These are phyloP conservation scores for Linyphia triangularis DNA, from an alignment of 2,888 invertebrate species.

Conservation along the genomic window DNA sequence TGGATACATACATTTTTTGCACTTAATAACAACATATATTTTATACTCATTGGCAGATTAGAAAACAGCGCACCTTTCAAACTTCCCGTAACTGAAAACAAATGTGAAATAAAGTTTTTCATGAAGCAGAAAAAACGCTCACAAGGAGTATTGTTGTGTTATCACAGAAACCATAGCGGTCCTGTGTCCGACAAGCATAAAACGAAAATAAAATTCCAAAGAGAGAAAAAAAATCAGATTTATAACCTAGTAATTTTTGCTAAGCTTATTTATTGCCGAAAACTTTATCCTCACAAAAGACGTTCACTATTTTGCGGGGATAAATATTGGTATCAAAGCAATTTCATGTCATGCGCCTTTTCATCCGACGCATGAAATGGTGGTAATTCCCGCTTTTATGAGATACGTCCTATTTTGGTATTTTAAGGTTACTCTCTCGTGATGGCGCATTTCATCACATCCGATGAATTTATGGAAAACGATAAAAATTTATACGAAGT, in stretches of 20 bases:
- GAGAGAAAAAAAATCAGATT: slow-evolving; percentile 34
- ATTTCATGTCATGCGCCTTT: slow-evolving; percentile 41
- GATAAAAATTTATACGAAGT: background rate
- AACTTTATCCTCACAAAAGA: slow-evolving; percentile 37
- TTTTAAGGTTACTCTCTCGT: slow-evolving; percentile 6
- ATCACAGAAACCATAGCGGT: background rate
- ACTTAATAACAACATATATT: too few species aligned
- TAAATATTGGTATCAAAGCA: slow-evolving; percentile 53
- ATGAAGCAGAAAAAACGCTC: slow-evolving; percentile 3
- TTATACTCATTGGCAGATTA: too few species aligned
- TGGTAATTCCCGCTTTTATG: slow-evolving; percentile 32
- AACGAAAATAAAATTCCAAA: slow-evolving; percentile 11
- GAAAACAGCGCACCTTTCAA: background rate
- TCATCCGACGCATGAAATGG: slow-evolving; percentile 38
- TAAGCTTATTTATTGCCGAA: slow-evolving; percentile 45
- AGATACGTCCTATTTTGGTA: background rate
- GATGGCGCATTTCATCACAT: background rate
- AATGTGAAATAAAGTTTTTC: background rate
- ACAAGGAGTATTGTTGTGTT: slow-evolving; percentile 3
- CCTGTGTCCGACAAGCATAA: background rate
- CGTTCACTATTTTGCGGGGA: slow-evolving; percentile 32
- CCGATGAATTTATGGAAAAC: background rate
- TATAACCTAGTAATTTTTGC: slow-evolving; percentile 46
- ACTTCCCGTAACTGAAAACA: background rate
- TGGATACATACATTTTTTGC: too few species aligned